Evolutionary conservation across 1,140 invertebrate genomes (phyloP).

Genomic region (Oscheius sp.): DNA sequence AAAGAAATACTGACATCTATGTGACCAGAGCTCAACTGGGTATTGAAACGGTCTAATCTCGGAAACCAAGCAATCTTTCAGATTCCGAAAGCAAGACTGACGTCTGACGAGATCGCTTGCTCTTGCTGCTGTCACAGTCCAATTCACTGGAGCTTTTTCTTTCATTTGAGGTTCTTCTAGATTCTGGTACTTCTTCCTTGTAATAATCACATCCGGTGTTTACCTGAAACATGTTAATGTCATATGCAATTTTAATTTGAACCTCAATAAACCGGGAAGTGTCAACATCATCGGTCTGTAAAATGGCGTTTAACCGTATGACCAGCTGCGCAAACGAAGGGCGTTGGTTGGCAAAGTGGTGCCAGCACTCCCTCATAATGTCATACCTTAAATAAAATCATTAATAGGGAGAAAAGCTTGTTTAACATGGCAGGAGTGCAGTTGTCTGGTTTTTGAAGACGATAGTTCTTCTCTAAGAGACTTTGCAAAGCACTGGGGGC

Average conservation of each 20-base stretch:
- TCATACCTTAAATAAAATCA: not conserved
- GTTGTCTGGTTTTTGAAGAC: not conserved
- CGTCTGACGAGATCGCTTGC: not conserved
- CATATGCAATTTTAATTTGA: not conserved
- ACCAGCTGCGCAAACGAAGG: not conserved
- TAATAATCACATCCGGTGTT: not conserved
- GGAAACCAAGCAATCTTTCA: not conserved
- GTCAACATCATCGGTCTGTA: not conserved
- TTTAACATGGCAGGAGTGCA: not conserved
- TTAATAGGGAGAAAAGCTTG: not conserved
- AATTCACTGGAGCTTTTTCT: not conserved
- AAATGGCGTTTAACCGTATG: not conserved
- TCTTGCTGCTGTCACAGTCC: not conserved
- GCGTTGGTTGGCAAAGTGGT: conserved; percentile 2
- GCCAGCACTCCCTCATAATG: conserved; percentile 1
- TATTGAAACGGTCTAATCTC: not conserved
- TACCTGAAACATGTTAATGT: not conserved
- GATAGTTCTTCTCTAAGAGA: not conserved
- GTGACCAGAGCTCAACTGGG: not conserved
- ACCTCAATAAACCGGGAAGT: not conserved
- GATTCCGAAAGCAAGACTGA: not conserved
- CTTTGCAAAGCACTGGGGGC: not conserved
- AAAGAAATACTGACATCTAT: not conserved
- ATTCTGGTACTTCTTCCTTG: not conserved
- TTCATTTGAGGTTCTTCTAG: not conserved